These are phyloP conservation scores for Corydoras maculifer DNA, from an alignment of 2,113 vertebrate species.

Conservation along the genomic window DNA sequence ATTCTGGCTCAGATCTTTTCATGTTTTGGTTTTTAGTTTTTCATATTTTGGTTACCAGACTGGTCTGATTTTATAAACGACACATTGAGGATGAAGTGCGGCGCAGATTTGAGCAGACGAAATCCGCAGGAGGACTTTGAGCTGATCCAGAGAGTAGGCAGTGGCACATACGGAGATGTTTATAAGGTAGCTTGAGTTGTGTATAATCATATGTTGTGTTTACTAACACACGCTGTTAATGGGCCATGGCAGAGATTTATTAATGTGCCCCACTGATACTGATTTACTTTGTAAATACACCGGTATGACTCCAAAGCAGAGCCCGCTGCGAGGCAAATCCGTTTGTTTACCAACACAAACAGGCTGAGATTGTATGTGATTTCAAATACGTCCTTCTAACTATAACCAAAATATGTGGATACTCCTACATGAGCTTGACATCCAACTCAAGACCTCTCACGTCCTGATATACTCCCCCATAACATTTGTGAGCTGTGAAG, in stretches of 20 bases:
- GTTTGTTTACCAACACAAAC: background rate
- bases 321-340: background rate
- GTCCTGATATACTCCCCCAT: too few species aligned
- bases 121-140: slow-evolving; percentile 85
- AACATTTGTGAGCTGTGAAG: too few species aligned
- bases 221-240: background rate
- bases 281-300: too few species aligned
- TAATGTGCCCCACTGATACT: too few species aligned
- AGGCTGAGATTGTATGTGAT: background rate
- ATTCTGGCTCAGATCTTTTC: slow-evolving; percentile 28
- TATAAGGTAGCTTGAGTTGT: slow-evolving; percentile 69
- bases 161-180: slow-evolving; percentile 83
- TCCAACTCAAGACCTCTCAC: too few species aligned
- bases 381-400: too few species aligned
- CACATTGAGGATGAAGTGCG: slow-evolving; percentile 52
- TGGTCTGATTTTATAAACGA: background rate
- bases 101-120: slow-evolving; percentile 73
- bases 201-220: background rate
- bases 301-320: background rate
- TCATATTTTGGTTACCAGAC: slow-evolving; percentile 10
- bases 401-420: too few species aligned
- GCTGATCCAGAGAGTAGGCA: slow-evolving; percentile 81
- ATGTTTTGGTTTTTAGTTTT: background rate
- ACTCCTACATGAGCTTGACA: too few species aligned
- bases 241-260: too few species aligned